Base-by-base conservation (phyloP, 2,113 vertebrate genomes). In the Typhlomys cinereus region DNA sequence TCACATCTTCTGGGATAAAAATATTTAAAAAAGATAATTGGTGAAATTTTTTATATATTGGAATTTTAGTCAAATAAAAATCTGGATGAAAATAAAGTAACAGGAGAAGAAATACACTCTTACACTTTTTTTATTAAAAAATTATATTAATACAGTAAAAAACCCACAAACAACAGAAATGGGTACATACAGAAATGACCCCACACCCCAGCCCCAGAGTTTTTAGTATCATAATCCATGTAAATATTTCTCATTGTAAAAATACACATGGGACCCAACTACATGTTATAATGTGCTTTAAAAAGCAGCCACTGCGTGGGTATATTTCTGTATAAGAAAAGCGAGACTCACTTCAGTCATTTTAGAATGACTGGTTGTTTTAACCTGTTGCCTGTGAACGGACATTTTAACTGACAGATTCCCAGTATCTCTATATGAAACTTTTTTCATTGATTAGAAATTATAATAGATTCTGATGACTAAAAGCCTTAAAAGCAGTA, bases 1-100 rank as follows among this genome's bases (percentile, higher is more conserved):
- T 83, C 88, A 76, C 87, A 89, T 95, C 70, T 96, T 95, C 90
- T 85, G 84, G 48, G 97, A 97, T 96, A 97, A 97, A 83, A 66
- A 79, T 96, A 13, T 7, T 96, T 88, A 89, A 95, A 92, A 95
- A 91, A 78, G n/a, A 36, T 46, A 94, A 73, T 7, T 71, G 61
- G 61, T 90, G 66, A 92, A 36, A 87, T 50, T n/a, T 64, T 86
- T 93, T 92, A 90, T 54, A 46, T 62, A 64, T 36, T 95, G 34
- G 93, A 89, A 90, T 86, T 89, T 94, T 83, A 92, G 61, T 78
- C 18, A 85, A 90, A 62, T 89, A 92, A 89, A n/a, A 91, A 85
- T 76, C 83, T 85, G 44, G 34, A 71, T 88, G 44, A 85, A 93
- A 94, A 71, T 94, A 95, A 95, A 96, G 67, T 79, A 82, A 31